Conservation (phyloP, 2,888 invertebrate species). For the Melolontha melolontha region DNA sequence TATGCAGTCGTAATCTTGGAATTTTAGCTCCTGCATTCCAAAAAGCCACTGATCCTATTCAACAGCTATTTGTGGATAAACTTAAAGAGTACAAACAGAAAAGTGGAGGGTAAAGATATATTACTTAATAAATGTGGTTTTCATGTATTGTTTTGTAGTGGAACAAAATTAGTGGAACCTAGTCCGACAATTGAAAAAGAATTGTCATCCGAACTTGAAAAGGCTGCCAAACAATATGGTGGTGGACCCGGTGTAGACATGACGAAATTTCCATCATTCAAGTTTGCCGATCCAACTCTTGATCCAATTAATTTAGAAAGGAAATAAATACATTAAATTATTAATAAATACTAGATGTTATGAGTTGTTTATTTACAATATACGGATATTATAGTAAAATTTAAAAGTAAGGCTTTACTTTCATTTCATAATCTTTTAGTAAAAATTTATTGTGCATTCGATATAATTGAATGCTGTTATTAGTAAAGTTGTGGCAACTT, state of each 20-base stretch:
- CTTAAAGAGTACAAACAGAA: slow-evolving; percentile 83
- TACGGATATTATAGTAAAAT: background rate
- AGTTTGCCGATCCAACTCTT: slow-evolving; percentile 80
- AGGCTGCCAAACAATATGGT: slow-evolving; percentile 49
- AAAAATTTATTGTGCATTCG: too few relatives aligned
- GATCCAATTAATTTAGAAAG: slow-evolving; percentile 73
- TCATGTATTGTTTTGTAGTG: slow-evolving; percentile 66
- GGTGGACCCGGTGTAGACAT: slow-evolving; percentile 68
- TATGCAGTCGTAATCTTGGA: slow-evolving; percentile 78
- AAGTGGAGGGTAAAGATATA: background rate
- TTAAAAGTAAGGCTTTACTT: too few relatives aligned
- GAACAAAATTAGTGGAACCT: slow-evolving; percentile 86
- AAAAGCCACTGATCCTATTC: slow-evolving; percentile 89
- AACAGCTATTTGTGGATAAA: slow-evolving; percentile 93
- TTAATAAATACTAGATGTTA: slow-evolving; percentile 36
- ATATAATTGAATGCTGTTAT: too few relatives aligned
- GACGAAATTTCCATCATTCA: slow-evolving; percentile 89
- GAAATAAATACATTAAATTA: slow-evolving; percentile 44
- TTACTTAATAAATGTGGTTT: background rate
- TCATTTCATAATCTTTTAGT: too few relatives aligned
- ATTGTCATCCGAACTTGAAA: slow-evolving; percentile 80
- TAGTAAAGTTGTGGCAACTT: too few relatives aligned
- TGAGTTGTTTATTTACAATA: slow-evolving; percentile 23
- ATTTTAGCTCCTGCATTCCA: slow-evolving; percentile 75
- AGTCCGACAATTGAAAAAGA: slow-evolving; percentile 82